These are phyloP conservation scores for Cyclophora punctaria DNA, from an alignment of 2,888 invertebrate species.

Conservation along the genomic window DNA sequence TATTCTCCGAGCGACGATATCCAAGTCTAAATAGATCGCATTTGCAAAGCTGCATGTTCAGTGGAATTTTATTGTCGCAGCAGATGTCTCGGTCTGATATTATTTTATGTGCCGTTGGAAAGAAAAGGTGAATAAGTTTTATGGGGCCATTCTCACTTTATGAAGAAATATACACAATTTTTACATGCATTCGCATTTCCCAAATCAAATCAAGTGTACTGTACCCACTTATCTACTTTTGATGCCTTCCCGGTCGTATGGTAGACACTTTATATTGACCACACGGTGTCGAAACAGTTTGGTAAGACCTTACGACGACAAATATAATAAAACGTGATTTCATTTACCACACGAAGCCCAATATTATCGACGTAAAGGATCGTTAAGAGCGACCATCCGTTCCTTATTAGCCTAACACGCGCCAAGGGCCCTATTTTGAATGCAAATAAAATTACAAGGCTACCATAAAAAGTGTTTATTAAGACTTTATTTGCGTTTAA, in stretches of 20 bases:
- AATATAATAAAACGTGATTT: slow-evolving; percentile 51
- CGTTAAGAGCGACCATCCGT: slow-evolving; percentile 57
- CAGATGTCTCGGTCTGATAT: slow-evolving; percentile 32
- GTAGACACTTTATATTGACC: too few species aligned
- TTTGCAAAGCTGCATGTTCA: slow-evolving; percentile 53
- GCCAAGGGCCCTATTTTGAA: slow-evolving; percentile 59
- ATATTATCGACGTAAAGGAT: slow-evolving; percentile 49
- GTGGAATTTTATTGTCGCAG: slow-evolving; percentile 41
- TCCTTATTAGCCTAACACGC: slow-evolving; percentile 69
- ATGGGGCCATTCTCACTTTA: slow-evolving; percentile 12
- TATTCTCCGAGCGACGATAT: slow-evolving; percentile 63
- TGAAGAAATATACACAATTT: slow-evolving; percentile 6
- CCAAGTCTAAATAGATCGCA: slow-evolving; percentile 66
- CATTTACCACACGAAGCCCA: slow-evolving; percentile 45
- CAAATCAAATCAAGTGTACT: slow-evolving; percentile 2
- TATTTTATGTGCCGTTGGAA: slow-evolving; percentile 20
- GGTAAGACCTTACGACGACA: slow-evolving; percentile 41
- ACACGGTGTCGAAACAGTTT: slow-evolving; percentile 17
- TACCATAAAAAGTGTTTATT: slow-evolving; percentile 68
- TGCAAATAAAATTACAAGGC: slow-evolving; percentile 67
- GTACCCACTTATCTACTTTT: background rate
- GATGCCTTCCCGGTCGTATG: too few species aligned
- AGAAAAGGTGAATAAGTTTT: slow-evolving; percentile 12
- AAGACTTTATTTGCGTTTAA: slow-evolving; percentile 68
- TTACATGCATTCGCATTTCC: slow-evolving; percentile 4